phyloP scores from a whole-genome alignment of 30 jellyfish, hydroid and myxozoan genomes.

The Clytia hemisphaerica region DNA sequence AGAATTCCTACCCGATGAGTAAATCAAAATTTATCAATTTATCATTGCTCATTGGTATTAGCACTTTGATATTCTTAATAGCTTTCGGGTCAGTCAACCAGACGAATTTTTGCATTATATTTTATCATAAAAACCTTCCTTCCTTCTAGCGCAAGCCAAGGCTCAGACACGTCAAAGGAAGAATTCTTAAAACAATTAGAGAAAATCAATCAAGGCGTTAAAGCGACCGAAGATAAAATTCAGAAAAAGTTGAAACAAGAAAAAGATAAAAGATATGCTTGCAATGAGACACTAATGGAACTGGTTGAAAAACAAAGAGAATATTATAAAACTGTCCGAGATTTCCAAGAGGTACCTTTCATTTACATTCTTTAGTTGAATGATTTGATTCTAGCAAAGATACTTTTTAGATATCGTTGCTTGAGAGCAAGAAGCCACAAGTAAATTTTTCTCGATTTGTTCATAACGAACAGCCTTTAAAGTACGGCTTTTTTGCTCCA shows the following conservation, averaged over 20 bases:
- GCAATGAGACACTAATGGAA: constrained; percentile 54
- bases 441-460: background rate
- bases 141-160: constrained; percentile 12
- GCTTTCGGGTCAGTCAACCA: no score
- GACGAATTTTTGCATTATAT: no score
- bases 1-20: no score
- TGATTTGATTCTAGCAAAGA: no score
- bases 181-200: constrained; percentile 77
- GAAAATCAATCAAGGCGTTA: constrained; percentile 71
- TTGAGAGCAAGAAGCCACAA: background rate
- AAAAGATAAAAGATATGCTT: constrained; percentile 57
- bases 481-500: no score
- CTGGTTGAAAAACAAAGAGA: constrained; percentile 71
- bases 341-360: constrained; percentile 52
- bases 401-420: background rate
- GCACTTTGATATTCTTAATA: no score
- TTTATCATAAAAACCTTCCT: no score
- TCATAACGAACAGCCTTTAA: no score
- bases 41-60: no score
- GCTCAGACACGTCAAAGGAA: constrained; percentile 47
- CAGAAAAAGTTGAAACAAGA: constrained; percentile 61
- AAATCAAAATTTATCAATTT: no score
- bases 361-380: background rate
- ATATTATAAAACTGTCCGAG: constrained; percentile 65
- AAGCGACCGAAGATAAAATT: constrained; percentile 52